Base-by-base conservation (phyloP, 2,888 invertebrate genomes). In the Scaptomyza reducta region DNA sequence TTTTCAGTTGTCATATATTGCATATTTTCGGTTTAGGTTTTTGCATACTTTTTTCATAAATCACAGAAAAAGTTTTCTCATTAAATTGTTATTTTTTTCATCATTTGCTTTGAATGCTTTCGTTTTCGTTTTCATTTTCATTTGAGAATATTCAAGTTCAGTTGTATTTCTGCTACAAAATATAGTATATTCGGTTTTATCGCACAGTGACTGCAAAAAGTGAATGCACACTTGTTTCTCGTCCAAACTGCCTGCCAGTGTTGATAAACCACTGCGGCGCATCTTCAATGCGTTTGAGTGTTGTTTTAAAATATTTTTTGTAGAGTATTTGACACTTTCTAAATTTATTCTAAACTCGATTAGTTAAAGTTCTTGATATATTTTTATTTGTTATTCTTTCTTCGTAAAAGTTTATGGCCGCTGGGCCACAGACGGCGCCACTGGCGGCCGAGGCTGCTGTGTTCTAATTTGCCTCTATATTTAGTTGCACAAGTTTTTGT, bases 21-120 rank as follows among this genome's bases (percentile, higher is more conserved):
- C 60, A 27, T 62, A 42, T 74, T 42, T 53, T 33, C 59, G 47
- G 51, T 63, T 63, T 72, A 60, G 58, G 50, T 68, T 79, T 40
- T 74, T 84, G 70, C 80, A 78, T 80, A 81, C 78, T 86, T 80
- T 84, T 81, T 80, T 85, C 79, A 82, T 80, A 79, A 86, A 85
- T 85, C 85, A 85, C 85, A 85, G 85, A 85, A 86, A 85, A 85
- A 79, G 85, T 85, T 86, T 84, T 75, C 70, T 83, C 70, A 72
- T 80, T 82, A 73, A 77, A 77, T 73, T 66, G 54, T 45, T 31
- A 9, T 27, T 9, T 49, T 61, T 57, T 40, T 66, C 70, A 54
- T 27, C 27, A 27, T 27, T 27, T 18, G 5, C 4, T 55, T 55
- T 64, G 42, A 50, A 50, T 45, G 38, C 27, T 6, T n/a, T n/a